A percentile compares a stretch with the other conserved stretches of the same genome.
Evolutionary conservation across 2,888 invertebrate genomes (phyloP).

Genomic region (Sussaba pulchella): DNA sequence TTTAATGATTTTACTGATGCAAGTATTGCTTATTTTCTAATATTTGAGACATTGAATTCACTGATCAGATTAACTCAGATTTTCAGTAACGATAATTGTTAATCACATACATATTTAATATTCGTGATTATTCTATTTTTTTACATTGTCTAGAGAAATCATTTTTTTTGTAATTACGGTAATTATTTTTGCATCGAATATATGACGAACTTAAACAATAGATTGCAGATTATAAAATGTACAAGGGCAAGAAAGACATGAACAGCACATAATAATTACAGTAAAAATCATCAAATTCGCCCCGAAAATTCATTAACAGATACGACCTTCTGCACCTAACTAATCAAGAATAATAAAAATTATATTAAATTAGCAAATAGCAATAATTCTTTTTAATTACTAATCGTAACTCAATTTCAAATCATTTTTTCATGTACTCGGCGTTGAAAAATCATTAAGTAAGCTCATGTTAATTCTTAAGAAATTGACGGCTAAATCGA

Average conservation of each 20-base stretch:
- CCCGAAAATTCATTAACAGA: too few species aligned
- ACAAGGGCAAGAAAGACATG: too few species aligned
- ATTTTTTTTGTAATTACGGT: neutral
- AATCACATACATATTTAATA: too few species aligned
- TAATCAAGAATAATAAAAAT: neutral
- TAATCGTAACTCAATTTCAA: neutral
- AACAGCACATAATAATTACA: too few species aligned
- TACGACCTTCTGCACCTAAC: neutral
- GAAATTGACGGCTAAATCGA: slow-evolving; percentile 16
- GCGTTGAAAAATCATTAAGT: neutral
- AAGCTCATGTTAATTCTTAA: neutral
- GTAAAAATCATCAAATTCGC: too few species aligned
- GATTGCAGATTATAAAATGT: neutral
- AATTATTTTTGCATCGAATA: neutral
- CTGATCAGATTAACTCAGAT: too few species aligned
- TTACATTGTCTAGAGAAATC: too few species aligned
- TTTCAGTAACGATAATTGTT: too few species aligned
- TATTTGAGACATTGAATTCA: too few species aligned
- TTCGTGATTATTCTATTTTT: neutral
- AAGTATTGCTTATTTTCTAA: too few species aligned
- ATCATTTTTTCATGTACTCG: neutral
- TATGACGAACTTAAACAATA: neutral
- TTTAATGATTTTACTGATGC: too few species aligned
- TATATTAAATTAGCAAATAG: neutral
- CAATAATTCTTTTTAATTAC: neutral